These are phyloP conservation scores for Rhyacophila evoluta DNA, from an alignment of 2,888 invertebrate species.

Conservation along the genomic window DNA sequence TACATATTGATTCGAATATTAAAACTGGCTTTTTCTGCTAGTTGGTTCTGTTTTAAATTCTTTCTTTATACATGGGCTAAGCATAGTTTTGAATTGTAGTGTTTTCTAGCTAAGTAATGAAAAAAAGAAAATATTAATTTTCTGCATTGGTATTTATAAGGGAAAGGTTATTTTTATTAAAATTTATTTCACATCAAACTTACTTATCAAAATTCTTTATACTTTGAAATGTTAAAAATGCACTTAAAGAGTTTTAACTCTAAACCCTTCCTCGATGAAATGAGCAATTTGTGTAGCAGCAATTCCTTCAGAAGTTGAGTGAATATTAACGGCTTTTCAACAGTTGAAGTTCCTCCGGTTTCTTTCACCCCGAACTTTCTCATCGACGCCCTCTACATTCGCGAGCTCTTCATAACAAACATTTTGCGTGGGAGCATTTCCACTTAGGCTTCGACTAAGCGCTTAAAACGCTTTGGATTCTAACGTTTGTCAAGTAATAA, in stretches of 20 bases:
- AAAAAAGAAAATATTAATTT: too few relatives aligned
- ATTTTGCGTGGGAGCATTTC: constrained; percentile 36
- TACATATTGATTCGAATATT: too few relatives aligned
- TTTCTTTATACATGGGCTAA: too few relatives aligned
- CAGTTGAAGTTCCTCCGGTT: constrained; percentile 40
- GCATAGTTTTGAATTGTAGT: too few relatives aligned
- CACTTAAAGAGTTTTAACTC: constrained; percentile 38
- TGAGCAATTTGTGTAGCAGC: constrained; percentile 13
- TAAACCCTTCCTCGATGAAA: constrained; percentile 31
- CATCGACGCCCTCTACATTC: constrained; percentile 35
- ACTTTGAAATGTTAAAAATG: constrained; percentile 26
- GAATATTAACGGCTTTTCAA: constrained; percentile 54
- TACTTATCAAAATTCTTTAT: background rate
- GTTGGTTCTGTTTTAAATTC: too few relatives aligned
- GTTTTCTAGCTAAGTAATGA: too few relatives aligned
- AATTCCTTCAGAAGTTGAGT: constrained; percentile 36
- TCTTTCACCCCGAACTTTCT: constrained; percentile 26
- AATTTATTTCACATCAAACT: background rate
- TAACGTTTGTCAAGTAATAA: background rate
- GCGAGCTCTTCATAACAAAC: constrained; percentile 45
- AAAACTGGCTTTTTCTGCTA: too few relatives aligned
- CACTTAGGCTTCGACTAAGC: background rate
- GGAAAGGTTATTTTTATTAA: too few relatives aligned
- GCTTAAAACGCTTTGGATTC: background rate
- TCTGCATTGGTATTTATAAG: too few relatives aligned